A percentile compares a stretch with the other conserved stretches of the same genome.
Conservation (phyloP, 1,140 invertebrate genomes). For the Physella acuta region DNA sequence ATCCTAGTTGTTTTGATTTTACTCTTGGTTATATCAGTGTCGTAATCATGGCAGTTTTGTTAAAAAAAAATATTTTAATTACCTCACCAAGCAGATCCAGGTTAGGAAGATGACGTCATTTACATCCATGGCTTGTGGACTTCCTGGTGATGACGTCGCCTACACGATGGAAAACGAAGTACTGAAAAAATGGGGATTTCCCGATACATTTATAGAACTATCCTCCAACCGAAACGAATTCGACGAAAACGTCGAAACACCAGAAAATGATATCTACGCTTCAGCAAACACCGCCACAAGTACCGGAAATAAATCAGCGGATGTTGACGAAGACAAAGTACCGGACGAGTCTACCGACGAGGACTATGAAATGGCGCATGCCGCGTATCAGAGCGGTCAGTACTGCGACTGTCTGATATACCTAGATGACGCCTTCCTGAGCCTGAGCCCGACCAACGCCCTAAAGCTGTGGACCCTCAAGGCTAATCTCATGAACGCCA, state of each 20-base stretch:
- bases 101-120: too few relatives aligned
- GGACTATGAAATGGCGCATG: not conserved
- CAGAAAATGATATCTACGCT: not conserved
- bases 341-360: not conserved
- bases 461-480: not conserved
- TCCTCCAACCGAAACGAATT: not conserved
- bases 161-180: not conserved
- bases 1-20: too few relatives aligned
- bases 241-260: not conserved
- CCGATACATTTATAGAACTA: not conserved
- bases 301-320: too few relatives aligned
- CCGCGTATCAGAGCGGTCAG: not conserved
- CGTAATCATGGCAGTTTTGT: too few relatives aligned
- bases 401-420: not conserved
- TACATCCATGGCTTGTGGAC: not conserved
- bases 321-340: too few relatives aligned
- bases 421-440: not conserved
- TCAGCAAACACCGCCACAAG: too few relatives aligned
- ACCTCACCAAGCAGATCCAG: too few relatives aligned
- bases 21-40: too few relatives aligned
- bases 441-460: not conserved
- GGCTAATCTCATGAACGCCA: slow-evolving; percentile 6
- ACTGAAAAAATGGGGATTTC: slow-evolving; percentile 2
- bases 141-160: slow-evolving; percentile 1
- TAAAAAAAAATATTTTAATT: too few relatives aligned